These are phyloP conservation scores for Frankliniella fusca DNA, from an alignment of 2,888 invertebrate genomes.

Conservation along the genomic window DNA sequence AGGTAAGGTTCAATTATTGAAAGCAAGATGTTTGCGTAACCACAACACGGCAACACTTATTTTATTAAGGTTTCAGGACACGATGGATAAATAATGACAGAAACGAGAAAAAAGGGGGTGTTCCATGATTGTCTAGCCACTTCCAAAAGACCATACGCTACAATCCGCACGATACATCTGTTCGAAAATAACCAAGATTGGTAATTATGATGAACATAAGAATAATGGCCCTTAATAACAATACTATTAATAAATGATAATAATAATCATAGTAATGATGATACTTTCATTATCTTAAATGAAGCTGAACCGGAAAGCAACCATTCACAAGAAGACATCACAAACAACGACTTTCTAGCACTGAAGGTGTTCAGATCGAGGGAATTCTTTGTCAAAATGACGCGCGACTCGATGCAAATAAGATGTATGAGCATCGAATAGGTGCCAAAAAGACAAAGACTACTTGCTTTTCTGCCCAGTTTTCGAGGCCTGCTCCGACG, in stretches of 20 bases:
- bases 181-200: conserved; percentile 25
- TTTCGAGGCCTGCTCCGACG: neutral
- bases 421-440: too few relatives aligned
- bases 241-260: neutral
- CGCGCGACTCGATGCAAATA: neutral
- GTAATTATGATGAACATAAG: conserved; percentile 7
- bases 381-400: neutral
- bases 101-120: conserved; percentile 22
- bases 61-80: conserved; percentile 26
- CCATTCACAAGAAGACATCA: conserved; percentile 20
- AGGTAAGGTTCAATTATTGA: conserved; percentile 3
- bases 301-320: conserved; percentile 22
- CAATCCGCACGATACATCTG: conserved; percentile 20
- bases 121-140: conserved; percentile 22
- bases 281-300: conserved; percentile 16
- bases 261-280: conserved; percentile 10
- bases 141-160: conserved; percentile 1
- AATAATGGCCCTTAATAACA: conserved; percentile 24
- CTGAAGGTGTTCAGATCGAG: neutral
- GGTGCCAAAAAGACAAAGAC: neutral
- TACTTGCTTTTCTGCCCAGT: neutral
- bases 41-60: conserved; percentile 23
- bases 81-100: conserved; percentile 20
- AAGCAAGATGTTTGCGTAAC: conserved; percentile 21
- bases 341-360: conserved; percentile 15